Evolutionary conservation across 2,113 vertebrate species (phyloP), one percentile per base, ranked within the genome.

Genomic region (Mirza zaza): DNA sequence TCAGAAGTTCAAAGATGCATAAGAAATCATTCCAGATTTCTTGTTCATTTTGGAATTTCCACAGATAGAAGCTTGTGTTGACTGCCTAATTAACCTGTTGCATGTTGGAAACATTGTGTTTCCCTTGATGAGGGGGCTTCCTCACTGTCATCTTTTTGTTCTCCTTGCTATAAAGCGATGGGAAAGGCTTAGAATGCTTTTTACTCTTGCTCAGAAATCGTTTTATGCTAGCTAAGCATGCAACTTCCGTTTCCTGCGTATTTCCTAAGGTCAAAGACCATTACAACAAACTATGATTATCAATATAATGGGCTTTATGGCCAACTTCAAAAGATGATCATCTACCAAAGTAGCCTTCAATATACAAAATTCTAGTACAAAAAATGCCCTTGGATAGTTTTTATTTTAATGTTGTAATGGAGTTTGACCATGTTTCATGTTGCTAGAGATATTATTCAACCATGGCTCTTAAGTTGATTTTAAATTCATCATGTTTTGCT

Each of bases 61-160:
- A 65, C 65, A 80, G 89, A 81, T 86, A 83, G 93, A 21, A 14
- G 91, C 75, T 89, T 25, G 80, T 89, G 75, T 95, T 86, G 96
- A 80, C 92, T 95, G 97, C 95, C 98, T 98, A 90, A 98, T 98
- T 98, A 98, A 98, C 97, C 93, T 81, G 83, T 75, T 98, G 98
- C 98, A 98, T 98, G 98, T 97, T 96, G 80, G 97, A 97, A 97
- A 93, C 34, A 68, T 95, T 36, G 29, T 14, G 17, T 95, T 97
- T 95, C 96, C 98, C 76, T 79, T 61, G 92, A 81, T 0, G 7
- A 94, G 79, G 90, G 82, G 81, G 9, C 89, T 17, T 91, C 87
- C 90, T 97, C 27, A 18, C 85, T 87, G 80, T 92, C 71, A 36
- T 88, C 34, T 76, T 95, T 96, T 91, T 88, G 34, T 84, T n/a